These are phyloP conservation scores for Podilymbus podiceps DNA, from an alignment of 2,113 vertebrate species.

Conservation along the genomic window DNA sequence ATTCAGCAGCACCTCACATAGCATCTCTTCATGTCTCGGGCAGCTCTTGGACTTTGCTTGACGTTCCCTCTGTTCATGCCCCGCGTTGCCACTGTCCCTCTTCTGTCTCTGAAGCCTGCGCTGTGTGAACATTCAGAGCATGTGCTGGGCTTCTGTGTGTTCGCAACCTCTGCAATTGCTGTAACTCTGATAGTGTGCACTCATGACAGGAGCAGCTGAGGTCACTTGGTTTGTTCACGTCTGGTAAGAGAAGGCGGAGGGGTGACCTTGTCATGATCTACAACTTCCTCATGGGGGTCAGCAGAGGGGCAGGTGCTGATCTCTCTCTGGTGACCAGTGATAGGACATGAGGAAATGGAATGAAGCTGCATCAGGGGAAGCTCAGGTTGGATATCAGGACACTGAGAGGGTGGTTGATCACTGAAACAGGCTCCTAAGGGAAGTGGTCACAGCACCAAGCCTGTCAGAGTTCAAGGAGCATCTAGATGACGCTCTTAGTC, in stretches of 20 bases:
- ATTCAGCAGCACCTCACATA: background rate
- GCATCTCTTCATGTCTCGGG: rapidly evolving
- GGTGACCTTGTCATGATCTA: background rate
- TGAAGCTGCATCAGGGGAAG: background rate
- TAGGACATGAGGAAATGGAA: background rate
- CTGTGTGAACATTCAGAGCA: background rate
- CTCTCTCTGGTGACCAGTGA: background rate
- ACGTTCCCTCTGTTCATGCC: rapidly evolving
- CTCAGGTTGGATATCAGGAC: background rate
- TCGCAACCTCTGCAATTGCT: rapidly evolving
- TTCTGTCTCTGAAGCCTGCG: background rate
- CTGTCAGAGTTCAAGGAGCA: background rate
- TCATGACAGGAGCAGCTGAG: background rate
- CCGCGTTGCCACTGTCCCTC: rapidly evolving
- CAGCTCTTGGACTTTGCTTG: background rate
- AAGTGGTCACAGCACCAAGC: background rate
- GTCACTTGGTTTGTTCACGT: background rate
- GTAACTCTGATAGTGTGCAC: background rate
- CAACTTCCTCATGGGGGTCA: background rate
- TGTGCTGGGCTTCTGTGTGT: background rate
- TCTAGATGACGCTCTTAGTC: background rate
- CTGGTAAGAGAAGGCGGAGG: background rate
- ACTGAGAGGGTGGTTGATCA: background rate
- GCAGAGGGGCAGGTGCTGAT: background rate
- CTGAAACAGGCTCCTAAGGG: background rate